Evolutionary conservation across 2,888 invertebrate genomes (phyloP).

Genomic region (Aricia artaxerxes): DNA sequence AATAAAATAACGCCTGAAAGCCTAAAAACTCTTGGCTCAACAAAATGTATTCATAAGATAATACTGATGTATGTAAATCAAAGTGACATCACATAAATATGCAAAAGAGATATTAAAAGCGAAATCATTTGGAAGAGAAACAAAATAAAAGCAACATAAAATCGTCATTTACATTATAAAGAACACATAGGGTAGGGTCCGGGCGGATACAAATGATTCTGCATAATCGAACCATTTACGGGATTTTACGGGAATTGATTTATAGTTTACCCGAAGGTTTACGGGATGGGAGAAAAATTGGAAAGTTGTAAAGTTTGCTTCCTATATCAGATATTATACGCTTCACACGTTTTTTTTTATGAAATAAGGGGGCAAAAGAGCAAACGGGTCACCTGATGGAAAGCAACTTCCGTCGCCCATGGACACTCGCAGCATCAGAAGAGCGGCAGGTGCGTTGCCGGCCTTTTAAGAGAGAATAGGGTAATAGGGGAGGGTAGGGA

Average conservation of each 20-base stretch:
- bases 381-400: no score
- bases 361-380: no score
- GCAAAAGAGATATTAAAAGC: slow-evolving; percentile 13
- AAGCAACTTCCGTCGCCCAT: no score
- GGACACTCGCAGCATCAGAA: no score
- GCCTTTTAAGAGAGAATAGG: no score
- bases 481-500: no score
- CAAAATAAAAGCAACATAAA: slow-evolving; percentile 17
- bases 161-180: slow-evolving; percentile 30
- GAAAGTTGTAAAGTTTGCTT: not conserved
- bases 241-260: slow-evolving; percentile 28
- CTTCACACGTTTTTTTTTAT: no score
- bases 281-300: not conserved
- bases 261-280: slow-evolving; percentile 14
- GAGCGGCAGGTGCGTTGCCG: no score
- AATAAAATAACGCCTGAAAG: no score
- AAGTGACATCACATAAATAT: slow-evolving; percentile 14
- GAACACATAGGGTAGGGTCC: slow-evolving; percentile 26
- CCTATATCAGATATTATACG: not conserved
- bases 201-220: slow-evolving; percentile 30
- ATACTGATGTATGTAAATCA: not conserved
- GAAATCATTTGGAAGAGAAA: slow-evolving; percentile 7
- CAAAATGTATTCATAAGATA: not conserved
- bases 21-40: not conserved
- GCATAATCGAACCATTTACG: slow-evolving; percentile 33